Conservation (phyloP, 2,888 invertebrate species). For the Tenthredo distinguenda region DNA sequence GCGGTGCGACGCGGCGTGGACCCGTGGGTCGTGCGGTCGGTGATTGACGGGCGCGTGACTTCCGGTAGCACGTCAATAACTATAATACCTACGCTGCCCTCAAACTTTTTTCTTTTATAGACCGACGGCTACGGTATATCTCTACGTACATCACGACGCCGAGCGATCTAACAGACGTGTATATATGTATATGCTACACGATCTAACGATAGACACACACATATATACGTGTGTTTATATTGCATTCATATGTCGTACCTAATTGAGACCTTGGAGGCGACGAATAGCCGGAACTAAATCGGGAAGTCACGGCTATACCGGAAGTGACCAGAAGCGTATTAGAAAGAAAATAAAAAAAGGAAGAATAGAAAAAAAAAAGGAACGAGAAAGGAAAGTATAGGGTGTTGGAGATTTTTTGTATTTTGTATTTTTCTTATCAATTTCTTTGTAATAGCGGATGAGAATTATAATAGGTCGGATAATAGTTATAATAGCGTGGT, state of each 20-base stretch:
- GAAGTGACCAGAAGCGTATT: background rate
- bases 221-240: background rate
- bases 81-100: constrained; percentile 2
- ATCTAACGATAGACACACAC: background rate
- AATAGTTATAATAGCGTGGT: too few relatives aligned
- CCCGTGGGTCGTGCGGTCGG: background rate
- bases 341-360: background rate
- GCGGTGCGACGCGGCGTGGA: background rate
- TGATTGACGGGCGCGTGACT: constrained; percentile 49
- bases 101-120: background rate
- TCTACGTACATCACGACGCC: background rate
- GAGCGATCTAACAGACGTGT: background rate
- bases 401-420: too few relatives aligned
- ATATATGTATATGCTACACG: too few relatives aligned
- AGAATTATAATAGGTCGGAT: too few relatives aligned
- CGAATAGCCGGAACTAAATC: background rate
- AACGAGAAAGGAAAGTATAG: background rate
- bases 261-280: constrained; percentile 15
- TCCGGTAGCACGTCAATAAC: constrained; percentile 40
- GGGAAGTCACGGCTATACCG: background rate
- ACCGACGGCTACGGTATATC: background rate
- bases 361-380: background rate
- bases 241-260: background rate
- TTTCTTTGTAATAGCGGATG: too few relatives aligned
- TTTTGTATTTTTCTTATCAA: too few relatives aligned